phyloP scores from a whole-genome alignment of 2,797 vertebrate species.

The Cyclura pinguis region DNA sequence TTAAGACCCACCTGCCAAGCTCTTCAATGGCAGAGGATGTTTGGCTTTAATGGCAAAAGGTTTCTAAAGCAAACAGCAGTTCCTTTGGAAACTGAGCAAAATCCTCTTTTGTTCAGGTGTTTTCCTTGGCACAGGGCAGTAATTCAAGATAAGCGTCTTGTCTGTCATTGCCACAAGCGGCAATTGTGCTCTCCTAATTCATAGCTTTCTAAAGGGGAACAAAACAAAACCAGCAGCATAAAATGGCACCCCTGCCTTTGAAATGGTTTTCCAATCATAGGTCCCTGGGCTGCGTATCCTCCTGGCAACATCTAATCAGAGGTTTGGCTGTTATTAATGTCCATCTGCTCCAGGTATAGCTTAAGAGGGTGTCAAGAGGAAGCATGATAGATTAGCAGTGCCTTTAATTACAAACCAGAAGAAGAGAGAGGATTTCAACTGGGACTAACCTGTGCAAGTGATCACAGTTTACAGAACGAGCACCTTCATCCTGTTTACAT shows the following conservation, averaged over 20 bases:
- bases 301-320: background rate
- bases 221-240: accelerated
- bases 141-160: background rate
- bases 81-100: background rate
- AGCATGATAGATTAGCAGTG: conserved; percentile 20
- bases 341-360: background rate
- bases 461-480: background rate
- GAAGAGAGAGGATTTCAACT: background rate
- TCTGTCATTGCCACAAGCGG: conserved; percentile 12
- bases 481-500: background rate
- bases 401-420: background rate
- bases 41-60: background rate
- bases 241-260: background rate
- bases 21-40: background rate
- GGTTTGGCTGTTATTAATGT: background rate
- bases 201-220: conserved; percentile 22
- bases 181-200: conserved; percentile 1
- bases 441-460: background rate
- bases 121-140: conserved; percentile 24
- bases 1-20: conserved; percentile 18
- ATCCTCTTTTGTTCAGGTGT: conserved; percentile 13
- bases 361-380: background rate
- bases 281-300: background rate
- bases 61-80: conserved; percentile 29
- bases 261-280: background rate